A percentile compares a stretch with the other conserved stretches of the same genome.
Conservation (phyloP, 2,113 vertebrate species). For the pig (Sus scrofa) region DNA sequence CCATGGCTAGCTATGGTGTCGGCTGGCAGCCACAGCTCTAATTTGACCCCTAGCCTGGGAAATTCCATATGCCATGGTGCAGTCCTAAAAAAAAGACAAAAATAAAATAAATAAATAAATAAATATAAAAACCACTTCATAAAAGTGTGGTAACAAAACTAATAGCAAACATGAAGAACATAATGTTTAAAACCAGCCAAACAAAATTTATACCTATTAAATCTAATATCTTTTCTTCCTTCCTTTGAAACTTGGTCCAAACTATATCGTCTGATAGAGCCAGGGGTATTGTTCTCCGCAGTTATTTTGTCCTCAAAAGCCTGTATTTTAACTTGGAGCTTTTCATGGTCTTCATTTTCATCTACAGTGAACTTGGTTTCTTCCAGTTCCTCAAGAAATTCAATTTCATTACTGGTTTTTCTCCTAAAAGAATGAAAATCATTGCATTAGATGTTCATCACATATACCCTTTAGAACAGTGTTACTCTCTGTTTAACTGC, state of each 20-base stretch:
- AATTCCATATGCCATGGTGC: too few relatives aligned
- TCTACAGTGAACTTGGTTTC: constrained; percentile 77
- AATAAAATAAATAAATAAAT: too few relatives aligned
- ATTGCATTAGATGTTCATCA: constrained; percentile 33
- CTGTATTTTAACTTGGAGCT: constrained; percentile 91
- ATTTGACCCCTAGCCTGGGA: too few relatives aligned
- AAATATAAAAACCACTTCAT: not conserved
- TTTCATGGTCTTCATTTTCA: constrained; percentile 85
- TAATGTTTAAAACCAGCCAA: not conserved
- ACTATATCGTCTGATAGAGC: constrained; percentile 90
- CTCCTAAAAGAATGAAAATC: constrained; percentile 79
- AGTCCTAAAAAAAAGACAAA: too few relatives aligned
- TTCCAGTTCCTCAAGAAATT: constrained; percentile 72
- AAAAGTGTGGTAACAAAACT: not conserved
- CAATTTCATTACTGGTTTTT: constrained; percentile 76
- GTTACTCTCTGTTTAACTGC: not conserved
- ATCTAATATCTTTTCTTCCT: constrained; percentile 91
- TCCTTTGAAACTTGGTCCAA: constrained; percentile 91
- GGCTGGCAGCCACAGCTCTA: too few relatives aligned
- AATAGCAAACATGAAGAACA: not conserved
- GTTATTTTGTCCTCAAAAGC: constrained; percentile 91
- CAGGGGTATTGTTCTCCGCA: constrained; percentile 82
- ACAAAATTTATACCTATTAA: constrained; percentile 91
- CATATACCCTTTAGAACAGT: rapidly evolving
- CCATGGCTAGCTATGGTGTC: too few relatives aligned